Evolutionary conservation across 2,113 vertebrate species (phyloP), one percentile per base, ranked within the genome.

Genomic region (Sialia sialis): DNA sequence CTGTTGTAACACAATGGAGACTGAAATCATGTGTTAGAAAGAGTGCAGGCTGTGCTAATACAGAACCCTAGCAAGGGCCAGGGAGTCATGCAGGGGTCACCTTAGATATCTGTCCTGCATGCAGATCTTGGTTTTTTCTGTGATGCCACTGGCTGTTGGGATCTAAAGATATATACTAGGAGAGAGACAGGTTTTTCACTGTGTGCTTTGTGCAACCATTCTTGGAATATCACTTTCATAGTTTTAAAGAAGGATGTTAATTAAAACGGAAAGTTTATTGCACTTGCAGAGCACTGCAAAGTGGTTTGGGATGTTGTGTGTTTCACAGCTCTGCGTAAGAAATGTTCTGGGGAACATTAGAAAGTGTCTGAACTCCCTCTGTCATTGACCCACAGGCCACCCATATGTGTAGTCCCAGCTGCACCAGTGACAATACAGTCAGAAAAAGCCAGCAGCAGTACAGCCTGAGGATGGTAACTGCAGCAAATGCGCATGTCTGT

Each of bases 71-170:
- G 41, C 25, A 41, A 17, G 8, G n/a, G 55, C 23, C 23, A 52
- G 20, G 22, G 18, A 58, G 8, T 20, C 6, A 2, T 43, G 62
- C 3, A 13, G 20, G 13, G 13, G 10, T 38, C 43, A 51, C 0
- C 0, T 66, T 9, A 58, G 46, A 23, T n/a, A n/a, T 18, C 55
- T 66, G 39, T 68, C 36, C 59, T 55, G 19, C 34, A 41, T 6
- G 29, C 19, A 58, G 13, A 34, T 38, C 43, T 29, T 14, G 20
- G 30, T 80, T 67, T 51, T 67, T 51, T 68, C 44, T 55, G 20
- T 22, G 38, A 51, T 80, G 12, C 81, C 29, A 54, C 6, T 11
- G 18, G 34, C 22, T 54, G 2, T 36, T 63, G 67, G 78, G 56
- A 80, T 73, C 68, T 66, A n/a, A 9, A 34, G 27, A 41, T 21